Evolutionary conservation across 1,140 invertebrate genomes (phyloP).

Genomic region (Potamilus streckersoni): DNA sequence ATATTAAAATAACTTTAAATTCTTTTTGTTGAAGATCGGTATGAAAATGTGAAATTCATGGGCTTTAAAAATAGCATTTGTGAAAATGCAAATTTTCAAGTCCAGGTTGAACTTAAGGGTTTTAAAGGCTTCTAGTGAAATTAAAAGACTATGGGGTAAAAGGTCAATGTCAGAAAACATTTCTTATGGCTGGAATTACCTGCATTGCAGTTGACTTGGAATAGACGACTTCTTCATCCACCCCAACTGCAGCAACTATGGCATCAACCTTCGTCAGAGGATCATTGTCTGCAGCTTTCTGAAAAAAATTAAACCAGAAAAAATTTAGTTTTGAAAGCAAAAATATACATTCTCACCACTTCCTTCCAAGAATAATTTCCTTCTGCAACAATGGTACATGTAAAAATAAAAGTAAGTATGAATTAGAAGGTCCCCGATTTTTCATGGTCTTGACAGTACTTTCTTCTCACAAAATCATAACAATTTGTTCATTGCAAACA

Average conservation of each 20-base stretch:
- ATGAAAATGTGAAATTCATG: too few relatives aligned
- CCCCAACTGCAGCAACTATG: slow-evolving; percentile 88
- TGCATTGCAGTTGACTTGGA: slow-evolving; percentile 95
- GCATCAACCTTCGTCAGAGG: slow-evolving; percentile 90
- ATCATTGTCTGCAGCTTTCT: slow-evolving; percentile 81
- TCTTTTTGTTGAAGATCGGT: too few relatives aligned
- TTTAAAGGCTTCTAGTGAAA: too few relatives aligned
- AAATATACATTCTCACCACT: neutral
- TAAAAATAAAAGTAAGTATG: neutral
- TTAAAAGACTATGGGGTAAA: too few relatives aligned
- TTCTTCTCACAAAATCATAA: too few relatives aligned
- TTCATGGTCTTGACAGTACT: neutral
- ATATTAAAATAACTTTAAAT: too few relatives aligned
- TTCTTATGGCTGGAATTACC: slow-evolving; percentile 69
- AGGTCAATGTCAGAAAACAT: neutral
- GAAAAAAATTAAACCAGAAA: slow-evolving; percentile 37
- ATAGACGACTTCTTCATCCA: slow-evolving; percentile 94
- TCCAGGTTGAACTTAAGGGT: too few relatives aligned
- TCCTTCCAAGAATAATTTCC: neutral
- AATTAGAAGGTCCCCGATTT: too few relatives aligned
- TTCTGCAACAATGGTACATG: neutral
- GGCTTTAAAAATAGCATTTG: too few relatives aligned
- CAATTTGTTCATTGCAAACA: too few relatives aligned
- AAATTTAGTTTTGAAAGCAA: neutral
- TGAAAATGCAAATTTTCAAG: too few relatives aligned